These are phyloP conservation scores for Cataglyphis albicans DNA, from an alignment of 2,888 invertebrate species.

Conservation along the genomic window DNA sequence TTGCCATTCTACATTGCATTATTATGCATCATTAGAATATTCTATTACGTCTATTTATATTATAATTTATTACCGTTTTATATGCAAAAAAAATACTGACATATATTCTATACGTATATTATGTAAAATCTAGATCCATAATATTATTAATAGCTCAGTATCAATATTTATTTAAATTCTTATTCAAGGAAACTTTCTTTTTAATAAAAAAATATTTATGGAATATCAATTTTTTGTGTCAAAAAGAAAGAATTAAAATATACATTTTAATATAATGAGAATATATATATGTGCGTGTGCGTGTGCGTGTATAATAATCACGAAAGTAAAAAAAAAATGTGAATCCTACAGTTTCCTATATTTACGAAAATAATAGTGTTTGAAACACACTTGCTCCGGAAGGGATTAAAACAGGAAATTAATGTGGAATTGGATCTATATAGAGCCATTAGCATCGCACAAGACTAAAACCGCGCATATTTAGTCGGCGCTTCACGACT, in stretches of 20 bases:
- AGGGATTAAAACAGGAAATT: slow-evolving; percentile 2
- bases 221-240: background rate
- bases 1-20: background rate
- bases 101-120: background rate
- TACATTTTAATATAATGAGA: background rate
- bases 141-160: background rate
- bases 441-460: slow-evolving; percentile 15
- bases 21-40: background rate
- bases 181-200: background rate
- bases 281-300: background rate
- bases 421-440: background rate
- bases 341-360: background rate
- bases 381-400: background rate
- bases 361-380: background rate
- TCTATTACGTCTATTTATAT: background rate
- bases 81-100: background rate
- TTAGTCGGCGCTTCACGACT: slow-evolving; percentile 16
- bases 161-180: background rate
- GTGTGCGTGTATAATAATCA: background rate
- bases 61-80: background rate
- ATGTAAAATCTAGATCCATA: background rate
- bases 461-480: slow-evolving; percentile 15
- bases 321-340: background rate
- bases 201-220: background rate
- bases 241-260: background rate